Conservation (phyloP, 2,797 vertebrate species). For the Anolis apletophallus region DNA sequence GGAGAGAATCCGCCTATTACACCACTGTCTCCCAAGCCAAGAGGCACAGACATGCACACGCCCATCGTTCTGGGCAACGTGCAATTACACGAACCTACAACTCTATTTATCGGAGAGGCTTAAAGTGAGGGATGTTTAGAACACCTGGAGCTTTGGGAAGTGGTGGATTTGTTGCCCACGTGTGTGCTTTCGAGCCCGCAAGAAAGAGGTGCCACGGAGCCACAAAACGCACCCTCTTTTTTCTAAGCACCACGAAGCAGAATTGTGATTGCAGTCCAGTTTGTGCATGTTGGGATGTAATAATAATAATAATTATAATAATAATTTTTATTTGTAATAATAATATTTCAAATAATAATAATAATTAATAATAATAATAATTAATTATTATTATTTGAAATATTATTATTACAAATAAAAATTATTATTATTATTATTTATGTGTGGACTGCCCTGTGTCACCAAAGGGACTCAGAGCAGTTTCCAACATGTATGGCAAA, state of each 20-base stretch:
- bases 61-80: not conserved
- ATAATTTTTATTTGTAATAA: no score
- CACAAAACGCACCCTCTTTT: not conserved
- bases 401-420: no score
- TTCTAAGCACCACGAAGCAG: not conserved
- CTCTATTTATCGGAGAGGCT: not conserved
- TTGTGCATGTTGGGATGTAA: not conserved
- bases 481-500: no score
- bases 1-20: conserved; percentile 58
- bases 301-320: no score
- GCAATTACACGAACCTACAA: not conserved
- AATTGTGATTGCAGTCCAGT: not conserved
- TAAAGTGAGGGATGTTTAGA: not conserved
- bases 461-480: no score
- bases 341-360: no score
- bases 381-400: no score
- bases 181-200: not conserved
- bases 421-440: no score
- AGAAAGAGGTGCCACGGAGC: no score
- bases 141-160: not conserved
- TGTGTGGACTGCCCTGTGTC: no score
- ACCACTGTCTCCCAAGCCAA: conserved; percentile 15
- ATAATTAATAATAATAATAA: no score
- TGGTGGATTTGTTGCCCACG: not conserved
- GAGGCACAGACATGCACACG: not conserved